These are phyloP conservation scores for Apteryx owenii DNA, from an alignment of 2,113 vertebrate species.

Conservation along the genomic window DNA sequence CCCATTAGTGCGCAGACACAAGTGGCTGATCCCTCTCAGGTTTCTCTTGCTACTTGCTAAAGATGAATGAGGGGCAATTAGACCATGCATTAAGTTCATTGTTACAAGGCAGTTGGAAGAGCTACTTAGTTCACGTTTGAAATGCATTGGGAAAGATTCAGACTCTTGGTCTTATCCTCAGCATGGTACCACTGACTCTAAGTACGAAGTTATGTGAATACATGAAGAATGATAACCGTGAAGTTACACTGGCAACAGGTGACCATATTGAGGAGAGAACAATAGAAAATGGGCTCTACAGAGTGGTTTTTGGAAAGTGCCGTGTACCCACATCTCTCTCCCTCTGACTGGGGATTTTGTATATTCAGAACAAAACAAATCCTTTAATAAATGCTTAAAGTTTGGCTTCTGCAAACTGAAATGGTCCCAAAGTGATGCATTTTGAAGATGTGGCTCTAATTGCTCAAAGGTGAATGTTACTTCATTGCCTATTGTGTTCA, in stretches of 20 bases:
- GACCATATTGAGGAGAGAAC: not conserved
- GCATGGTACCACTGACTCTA: not conserved
- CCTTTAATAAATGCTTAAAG: not conserved
- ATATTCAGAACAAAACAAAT: not conserved
- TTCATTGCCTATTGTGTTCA: not conserved
- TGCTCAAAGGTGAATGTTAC: not conserved
- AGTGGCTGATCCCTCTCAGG: not conserved
- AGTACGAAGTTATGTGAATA: not conserved
- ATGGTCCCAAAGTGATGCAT: not conserved
- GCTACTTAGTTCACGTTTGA: not conserved
- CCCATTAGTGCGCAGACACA: not conserved
- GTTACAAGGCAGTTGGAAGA: not conserved
- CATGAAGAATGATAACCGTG: not conserved
- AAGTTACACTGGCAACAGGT: not conserved
- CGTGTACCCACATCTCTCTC: not conserved
- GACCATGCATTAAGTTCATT: not conserved
- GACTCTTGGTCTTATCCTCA: not conserved
- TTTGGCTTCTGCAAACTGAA: not conserved
- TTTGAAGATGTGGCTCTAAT: not conserved
- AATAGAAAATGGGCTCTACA: not conserved
- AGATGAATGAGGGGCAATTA: not conserved
- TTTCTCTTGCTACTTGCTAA: not conserved
- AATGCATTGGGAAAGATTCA: not conserved
- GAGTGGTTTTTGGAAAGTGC: not conserved
- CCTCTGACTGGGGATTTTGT: not conserved